phyloP scores from a whole-genome alignment of 1,140 invertebrate genomes.

The Dendroctonus ponderosae region DNA sequence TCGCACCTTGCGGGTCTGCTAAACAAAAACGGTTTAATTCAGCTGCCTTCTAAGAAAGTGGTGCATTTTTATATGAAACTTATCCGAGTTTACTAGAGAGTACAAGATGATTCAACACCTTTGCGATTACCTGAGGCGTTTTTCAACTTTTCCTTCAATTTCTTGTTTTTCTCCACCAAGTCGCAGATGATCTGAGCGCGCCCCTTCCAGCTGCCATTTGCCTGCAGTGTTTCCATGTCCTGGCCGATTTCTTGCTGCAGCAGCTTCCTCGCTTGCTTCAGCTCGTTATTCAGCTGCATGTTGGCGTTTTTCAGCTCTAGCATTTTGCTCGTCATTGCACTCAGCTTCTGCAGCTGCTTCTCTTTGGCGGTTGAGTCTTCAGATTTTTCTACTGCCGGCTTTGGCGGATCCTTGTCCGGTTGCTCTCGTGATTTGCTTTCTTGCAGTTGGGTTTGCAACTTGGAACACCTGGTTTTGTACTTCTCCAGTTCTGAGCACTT shows the following conservation, averaged over 20 bases:
- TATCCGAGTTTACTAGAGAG: too few relatives aligned
- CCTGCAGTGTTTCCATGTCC: constrained; percentile 41
- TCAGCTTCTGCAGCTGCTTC: constrained; percentile 63
- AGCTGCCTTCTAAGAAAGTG: too few relatives aligned
- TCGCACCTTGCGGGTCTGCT: too few relatives aligned
- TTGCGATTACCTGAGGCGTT: constrained; percentile 16
- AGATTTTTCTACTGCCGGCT: not conserved
- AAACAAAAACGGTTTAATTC: too few relatives aligned
- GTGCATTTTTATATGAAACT: too few relatives aligned
- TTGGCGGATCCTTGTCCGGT: not conserved
- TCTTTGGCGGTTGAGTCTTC: constrained; percentile 42
- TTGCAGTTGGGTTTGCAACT: constrained; percentile 43
- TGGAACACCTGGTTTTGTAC: constrained; percentile 49
- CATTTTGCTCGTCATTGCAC: constrained; percentile 60
- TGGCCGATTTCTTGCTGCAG: constrained; percentile 69
- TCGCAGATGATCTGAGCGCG: constrained; percentile 68
- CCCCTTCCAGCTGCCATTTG: constrained; percentile 62
- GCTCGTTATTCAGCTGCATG: constrained; percentile 62
- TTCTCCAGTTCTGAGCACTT: constrained; percentile 51
- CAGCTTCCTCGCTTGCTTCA: constrained; percentile 62
- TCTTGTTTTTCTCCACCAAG: constrained; percentile 63
- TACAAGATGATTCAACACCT: constrained; percentile 23
- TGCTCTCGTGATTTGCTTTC: constrained; percentile 27
- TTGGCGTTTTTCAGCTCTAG: constrained; percentile 66
- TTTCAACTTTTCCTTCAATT: constrained; percentile 61